Evolutionary conservation across 2,888 invertebrate species (phyloP).

Genomic region (Didymodactylos carnosus): DNA sequence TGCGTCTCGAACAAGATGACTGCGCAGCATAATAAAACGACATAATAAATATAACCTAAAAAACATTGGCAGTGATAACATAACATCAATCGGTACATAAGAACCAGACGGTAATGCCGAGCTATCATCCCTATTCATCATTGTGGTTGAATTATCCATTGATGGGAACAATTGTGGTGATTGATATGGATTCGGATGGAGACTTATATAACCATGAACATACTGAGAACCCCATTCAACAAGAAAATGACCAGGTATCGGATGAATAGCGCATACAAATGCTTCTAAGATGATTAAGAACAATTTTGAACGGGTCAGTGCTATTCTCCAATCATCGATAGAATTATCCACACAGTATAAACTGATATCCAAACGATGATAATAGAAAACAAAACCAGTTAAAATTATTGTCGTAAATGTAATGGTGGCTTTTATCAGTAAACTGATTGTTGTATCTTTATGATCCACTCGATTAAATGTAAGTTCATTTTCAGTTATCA

Average conservation of each 20-base stretch:
- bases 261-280: constrained; percentile 27
- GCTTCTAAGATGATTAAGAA: constrained; percentile 53
- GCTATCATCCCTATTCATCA: too few species aligned
- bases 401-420: constrained; percentile 26
- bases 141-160: too few species aligned
- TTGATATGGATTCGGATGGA: not conserved
- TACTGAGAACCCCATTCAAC: not conserved
- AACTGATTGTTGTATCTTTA: constrained; percentile 19
- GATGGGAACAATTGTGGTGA: not conserved
- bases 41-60: not conserved
- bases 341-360: constrained; percentile 30
- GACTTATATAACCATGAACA: not conserved
- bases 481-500: constrained; percentile 29
- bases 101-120: not conserved
- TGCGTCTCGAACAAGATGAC: constrained; percentile 30
- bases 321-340: constrained; percentile 29
- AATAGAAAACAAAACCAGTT: constrained; percentile 25
- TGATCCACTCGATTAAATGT: constrained; percentile 20
- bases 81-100: constrained; percentile 25
- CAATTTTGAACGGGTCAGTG: constrained; percentile 22
- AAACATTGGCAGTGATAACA: constrained; percentile 20
- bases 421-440: constrained; percentile 24
- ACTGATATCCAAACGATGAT: constrained; percentile 26
- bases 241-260: constrained; percentile 22
- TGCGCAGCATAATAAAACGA: constrained; percentile 29